Base-by-base conservation (phyloP, 2,888 invertebrate genomes). In the Cynaeus angustus region DNA sequence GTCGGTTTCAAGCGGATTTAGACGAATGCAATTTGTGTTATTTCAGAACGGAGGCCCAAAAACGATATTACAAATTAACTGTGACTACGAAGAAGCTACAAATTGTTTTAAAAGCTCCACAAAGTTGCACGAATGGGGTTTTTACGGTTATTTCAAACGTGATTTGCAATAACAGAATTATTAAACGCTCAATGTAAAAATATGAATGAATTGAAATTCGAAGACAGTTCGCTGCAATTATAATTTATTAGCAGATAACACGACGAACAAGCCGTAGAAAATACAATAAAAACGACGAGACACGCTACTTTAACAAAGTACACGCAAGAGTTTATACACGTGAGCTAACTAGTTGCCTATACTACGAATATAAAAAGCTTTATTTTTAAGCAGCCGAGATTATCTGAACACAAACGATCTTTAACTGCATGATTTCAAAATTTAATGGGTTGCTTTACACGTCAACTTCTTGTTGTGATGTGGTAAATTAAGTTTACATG, bases 311-410 rank as follows among this genome's bases (percentile, higher is more conserved):
- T n/a, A 3, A 28, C 14, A 6, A 38, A 59, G 12, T 33, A 45
- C 58, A 59, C 46, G 59, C 59, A 59, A 30, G 43, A n/a, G 5
- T 4, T 12, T 30, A 46, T 45, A 59, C 59, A 46, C 45, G 26
- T 9, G 16, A 30, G 46, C 30, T 9, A 16, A 33, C 28, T 7
- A 8, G 30, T 46, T 59, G 59, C 33, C 59, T 59, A 46, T 10
- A 14, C 28, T 16, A 7, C 33, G 33, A 33, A n/a, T n/a, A 33
- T 2, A 33, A 33, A 33, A 33, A 33, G 33, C 3, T 33, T 33
- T n/a, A n/a, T 7, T 33, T 33, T 9, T 7, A 33, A 33, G 6
- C 33, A 4, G 6, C 33, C 6, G 7, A 33, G 33, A 33, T 33
- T 33, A 33, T 33, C 33, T 33, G 3, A 7, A 33, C 33, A 1